Base-by-base conservation (phyloP, 2,797 vertebrate genomes). In the Thaleichthys pacificus region DNA sequence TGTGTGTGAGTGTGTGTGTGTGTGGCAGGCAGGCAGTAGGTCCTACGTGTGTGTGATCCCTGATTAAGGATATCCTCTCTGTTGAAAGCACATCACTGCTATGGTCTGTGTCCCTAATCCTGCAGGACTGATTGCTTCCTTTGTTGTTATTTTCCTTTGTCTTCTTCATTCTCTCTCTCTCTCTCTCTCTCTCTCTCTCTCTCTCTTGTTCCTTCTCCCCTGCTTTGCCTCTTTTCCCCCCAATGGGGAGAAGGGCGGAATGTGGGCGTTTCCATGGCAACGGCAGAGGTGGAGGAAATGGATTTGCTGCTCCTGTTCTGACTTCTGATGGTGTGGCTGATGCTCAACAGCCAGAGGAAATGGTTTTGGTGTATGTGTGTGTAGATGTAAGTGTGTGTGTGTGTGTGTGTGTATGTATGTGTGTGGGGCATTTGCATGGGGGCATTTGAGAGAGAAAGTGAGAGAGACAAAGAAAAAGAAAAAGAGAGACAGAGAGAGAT, bases 231-330 rank as follows among this genome's bases (percentile, higher is more conserved):
- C 9, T 60, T 74, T 30, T 49, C 66, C 9, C 47, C 61, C 38
- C 38, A 42, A 21, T 66, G 14, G 22, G 21, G 21, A 66, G 68
- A 70, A 73, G 81, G 78, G 72, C 79, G 86, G 80, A 82, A 82
- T 81, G 84, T 80, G 80, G 38, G 58, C 2, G 84, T 91, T 89
- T 84, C 91, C 81, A 90, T 91, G 86, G 86, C 87, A 83, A 92
- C 87, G 0, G 32, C 85, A 85, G 82, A 8, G 75, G 86, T 82
- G 76, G 77, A 83, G 75, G 85, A 84, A 85, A 83, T 80, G 78
- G 82, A 89, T 89, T 87, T 82, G 82, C 77, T 80, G 51, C 72
- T 80, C 70, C 71, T 76, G 75, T 72, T 63, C 73, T 73, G 76
- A 69, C 49, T 77, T 70, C 57, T 76, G 82, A 81, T 79, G 78